Conservation (phyloP, 1,140 invertebrate genomes). For the Cylas formicarius region DNA sequence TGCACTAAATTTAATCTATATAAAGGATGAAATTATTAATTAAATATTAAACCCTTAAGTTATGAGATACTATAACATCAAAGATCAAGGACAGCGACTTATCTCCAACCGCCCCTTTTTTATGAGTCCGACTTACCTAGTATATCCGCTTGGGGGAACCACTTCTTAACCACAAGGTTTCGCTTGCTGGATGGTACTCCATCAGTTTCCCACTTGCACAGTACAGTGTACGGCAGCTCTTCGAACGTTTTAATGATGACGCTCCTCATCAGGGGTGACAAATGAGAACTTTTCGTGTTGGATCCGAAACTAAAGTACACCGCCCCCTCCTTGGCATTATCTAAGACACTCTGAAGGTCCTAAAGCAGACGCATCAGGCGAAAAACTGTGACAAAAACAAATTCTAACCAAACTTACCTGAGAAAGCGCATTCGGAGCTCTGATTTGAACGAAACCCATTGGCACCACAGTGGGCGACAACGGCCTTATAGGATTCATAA, state of each 20-base stretch:
- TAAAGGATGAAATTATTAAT: no score
- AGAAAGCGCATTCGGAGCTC: background rate
- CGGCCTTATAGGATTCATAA: background rate
- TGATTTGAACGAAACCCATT: background rate
- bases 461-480: background rate
- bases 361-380: no score
- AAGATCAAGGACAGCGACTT: no score
- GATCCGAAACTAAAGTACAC: conserved; percentile 51
- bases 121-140: no score
- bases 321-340: conserved; percentile 45
- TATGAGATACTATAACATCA: no score
- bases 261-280: conserved; percentile 43
- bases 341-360: conserved; percentile 43
- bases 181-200: conserved; percentile 47
- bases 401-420: no score
- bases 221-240: conserved; percentile 45
- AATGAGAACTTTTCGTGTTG: conserved; percentile 49
- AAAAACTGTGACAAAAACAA: no score
- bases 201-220: conserved; percentile 52
- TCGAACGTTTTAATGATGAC: conserved; percentile 46
- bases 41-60: no score
- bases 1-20: no score
- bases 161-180: conserved; percentile 57
- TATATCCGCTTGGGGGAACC: conserved; percentile 65
- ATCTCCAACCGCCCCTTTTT: no score